phyloP scores from a whole-genome alignment of 2,888 invertebrate genomes.

The Nymphalis urticae region DNA sequence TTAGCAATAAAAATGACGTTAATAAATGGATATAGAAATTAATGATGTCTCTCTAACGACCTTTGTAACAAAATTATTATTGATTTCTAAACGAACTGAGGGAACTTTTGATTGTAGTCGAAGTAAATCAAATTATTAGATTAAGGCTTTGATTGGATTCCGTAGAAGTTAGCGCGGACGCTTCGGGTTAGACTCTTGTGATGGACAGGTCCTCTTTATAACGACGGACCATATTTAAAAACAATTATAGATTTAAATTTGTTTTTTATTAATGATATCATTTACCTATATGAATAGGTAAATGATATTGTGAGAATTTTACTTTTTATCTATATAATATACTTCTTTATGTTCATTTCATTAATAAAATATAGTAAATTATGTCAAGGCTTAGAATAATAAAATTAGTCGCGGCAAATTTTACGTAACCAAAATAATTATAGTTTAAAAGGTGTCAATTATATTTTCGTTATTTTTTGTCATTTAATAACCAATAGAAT shows the following conservation, averaged over 20 bases:
- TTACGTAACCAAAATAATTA: no score
- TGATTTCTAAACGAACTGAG: constrained; percentile 24
- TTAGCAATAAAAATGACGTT: background rate
- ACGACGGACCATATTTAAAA: background rate
- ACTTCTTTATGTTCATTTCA: no score
- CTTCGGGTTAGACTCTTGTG: constrained; percentile 19
- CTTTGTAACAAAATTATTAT: constrained; percentile 24
- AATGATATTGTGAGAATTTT: no score
- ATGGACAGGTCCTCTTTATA: constrained; percentile 13
- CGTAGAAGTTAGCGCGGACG: constrained; percentile 43
- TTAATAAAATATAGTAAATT: no score
- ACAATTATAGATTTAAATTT: background rate
- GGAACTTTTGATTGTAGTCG: constrained; percentile 46
- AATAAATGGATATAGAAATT: constrained; percentile 7
- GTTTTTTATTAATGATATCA: background rate
- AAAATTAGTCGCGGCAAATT: no score
- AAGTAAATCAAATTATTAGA: constrained; percentile 52
- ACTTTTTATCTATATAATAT: no score
- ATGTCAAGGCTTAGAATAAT: no score
- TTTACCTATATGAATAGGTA: no score
- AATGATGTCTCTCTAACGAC: constrained; percentile 11
- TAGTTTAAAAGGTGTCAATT: no score
- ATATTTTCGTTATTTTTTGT: no score
- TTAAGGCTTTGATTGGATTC: constrained; percentile 53
- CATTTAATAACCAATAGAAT: no score